Evolutionary conservation across 2,888 invertebrate genomes (phyloP).

Genomic region (Sinodicranocentrus sp.): DNA sequence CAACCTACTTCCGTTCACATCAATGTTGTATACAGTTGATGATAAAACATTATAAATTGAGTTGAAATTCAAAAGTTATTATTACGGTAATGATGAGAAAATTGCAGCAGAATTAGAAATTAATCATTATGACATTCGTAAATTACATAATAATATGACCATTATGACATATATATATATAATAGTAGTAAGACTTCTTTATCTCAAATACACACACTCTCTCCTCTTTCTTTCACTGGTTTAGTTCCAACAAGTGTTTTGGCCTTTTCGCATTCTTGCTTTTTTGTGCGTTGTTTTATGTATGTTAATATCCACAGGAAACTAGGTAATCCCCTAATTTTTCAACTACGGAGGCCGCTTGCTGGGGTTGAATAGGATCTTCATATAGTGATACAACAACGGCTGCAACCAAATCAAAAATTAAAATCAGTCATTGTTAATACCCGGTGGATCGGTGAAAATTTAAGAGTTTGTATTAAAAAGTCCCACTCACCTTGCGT

Average conservation of each 20-base stretch:
- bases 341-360: slow-evolving; percentile 97
- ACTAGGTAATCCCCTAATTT: slow-evolving; percentile 98
- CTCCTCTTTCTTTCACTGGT: slow-evolving; percentile 58
- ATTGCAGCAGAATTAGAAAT: slow-evolving; percentile 69
- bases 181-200: slow-evolving; percentile 69
- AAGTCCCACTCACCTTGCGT: slow-evolving; percentile 85
- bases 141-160: slow-evolving; percentile 65
- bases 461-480: background rate
- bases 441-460: no score
- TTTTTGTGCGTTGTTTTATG: slow-evolving; percentile 67
- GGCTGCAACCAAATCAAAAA: slow-evolving; percentile 82
- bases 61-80: slow-evolving; percentile 67
- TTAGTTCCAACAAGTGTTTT: slow-evolving; percentile 68
- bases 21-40: slow-evolving; percentile 60
- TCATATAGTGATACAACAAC: slow-evolving; percentile 96
- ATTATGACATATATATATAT: slow-evolving; percentile 64
- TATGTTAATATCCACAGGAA: slow-evolving; percentile 94
- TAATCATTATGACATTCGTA: slow-evolving; percentile 67
- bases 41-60: slow-evolving; percentile 65
- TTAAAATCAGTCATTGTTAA: slow-evolving; percentile 7
- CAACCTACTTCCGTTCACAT: slow-evolving; percentile 57
- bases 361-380: slow-evolving; percentile 97
- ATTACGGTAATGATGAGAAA: slow-evolving; percentile 68
- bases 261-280: slow-evolving; percentile 63
- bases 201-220: slow-evolving; percentile 61